These are phyloP conservation scores for Carcharodon carcharias DNA, from an alignment of 2,797 vertebrate species.

Conservation along the genomic window DNA sequence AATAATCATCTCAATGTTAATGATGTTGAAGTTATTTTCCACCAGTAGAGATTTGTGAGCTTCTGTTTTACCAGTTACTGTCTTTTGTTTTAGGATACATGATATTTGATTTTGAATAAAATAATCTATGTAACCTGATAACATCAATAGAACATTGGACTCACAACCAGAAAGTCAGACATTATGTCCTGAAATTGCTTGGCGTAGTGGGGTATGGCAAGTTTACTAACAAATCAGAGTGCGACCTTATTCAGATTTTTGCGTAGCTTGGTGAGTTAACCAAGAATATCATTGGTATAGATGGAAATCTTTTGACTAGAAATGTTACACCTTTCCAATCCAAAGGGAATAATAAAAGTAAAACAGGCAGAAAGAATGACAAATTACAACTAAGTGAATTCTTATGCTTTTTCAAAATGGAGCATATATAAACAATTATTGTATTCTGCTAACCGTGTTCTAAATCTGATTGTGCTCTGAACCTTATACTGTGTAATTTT, in stretches of 20 bases:
- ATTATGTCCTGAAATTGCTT: background rate
- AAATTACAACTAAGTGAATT: background rate
- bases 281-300: background rate
- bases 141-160: background rate
- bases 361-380: background rate
- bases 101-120: background rate
- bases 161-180: background rate
- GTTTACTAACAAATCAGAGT: background rate
- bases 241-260: background rate
- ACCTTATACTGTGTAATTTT: background rate
- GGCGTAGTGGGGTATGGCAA: background rate
- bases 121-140: background rate
- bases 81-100: background rate
- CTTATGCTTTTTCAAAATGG: background rate
- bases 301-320: background rate
- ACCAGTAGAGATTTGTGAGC: background rate
- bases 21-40: slow-evolving; percentile 1
- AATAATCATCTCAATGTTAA: slow-evolving; percentile 8
- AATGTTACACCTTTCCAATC: background rate
- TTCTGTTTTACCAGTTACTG: background rate
- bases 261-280: background rate
- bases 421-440: background rate
- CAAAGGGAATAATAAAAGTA: background rate
- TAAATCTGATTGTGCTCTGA: background rate
- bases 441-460: background rate